Conservation (phyloP, 35 echinoderm and acorn worm species). For the Chiridota heheva region DNA sequence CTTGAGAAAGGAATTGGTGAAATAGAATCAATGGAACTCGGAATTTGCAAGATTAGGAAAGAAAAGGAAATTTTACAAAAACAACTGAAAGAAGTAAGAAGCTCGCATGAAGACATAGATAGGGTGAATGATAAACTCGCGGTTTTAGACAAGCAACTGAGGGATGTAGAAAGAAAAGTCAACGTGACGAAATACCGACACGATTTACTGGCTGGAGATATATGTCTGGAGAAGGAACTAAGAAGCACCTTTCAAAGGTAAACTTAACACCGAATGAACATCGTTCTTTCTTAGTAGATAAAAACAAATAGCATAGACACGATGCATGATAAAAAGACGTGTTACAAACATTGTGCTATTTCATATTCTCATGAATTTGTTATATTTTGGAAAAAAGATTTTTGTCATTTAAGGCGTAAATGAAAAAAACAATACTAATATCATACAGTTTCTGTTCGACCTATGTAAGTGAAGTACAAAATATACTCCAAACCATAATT, state of each 20-base stretch:
- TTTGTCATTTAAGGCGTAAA: too few species aligned
- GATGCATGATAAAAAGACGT: too few species aligned
- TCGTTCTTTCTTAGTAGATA: too few species aligned
- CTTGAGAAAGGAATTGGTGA: not conserved
- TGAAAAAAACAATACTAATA: too few species aligned
- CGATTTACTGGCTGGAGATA: conserved; percentile 19
- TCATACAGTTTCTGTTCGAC: too few species aligned
- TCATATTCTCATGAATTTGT: too few species aligned
- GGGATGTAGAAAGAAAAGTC: conserved; percentile 8
- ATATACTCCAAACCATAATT: too few species aligned
- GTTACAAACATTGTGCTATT: too few species aligned
- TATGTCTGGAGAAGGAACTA: conserved; percentile 33
- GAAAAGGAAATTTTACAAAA: not conserved
- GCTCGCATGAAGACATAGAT: conserved; percentile 9
- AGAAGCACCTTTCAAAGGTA: conserved; percentile 37
- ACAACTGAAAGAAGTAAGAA: not conserved
- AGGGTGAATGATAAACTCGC: conserved; percentile 15
- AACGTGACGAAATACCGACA: conserved; percentile 31
- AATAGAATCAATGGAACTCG: conserved; percentile 26
- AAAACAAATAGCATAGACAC: too few species aligned
- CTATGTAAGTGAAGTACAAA: too few species aligned
- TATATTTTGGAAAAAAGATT: too few species aligned
- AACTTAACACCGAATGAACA: too few species aligned
- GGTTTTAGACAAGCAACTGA: not conserved
- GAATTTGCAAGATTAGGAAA: not conserved